These are phyloP conservation scores for Leptinotarsa haldemani DNA, from an alignment of 2,888 invertebrate species.

Conservation along the genomic window DNA sequence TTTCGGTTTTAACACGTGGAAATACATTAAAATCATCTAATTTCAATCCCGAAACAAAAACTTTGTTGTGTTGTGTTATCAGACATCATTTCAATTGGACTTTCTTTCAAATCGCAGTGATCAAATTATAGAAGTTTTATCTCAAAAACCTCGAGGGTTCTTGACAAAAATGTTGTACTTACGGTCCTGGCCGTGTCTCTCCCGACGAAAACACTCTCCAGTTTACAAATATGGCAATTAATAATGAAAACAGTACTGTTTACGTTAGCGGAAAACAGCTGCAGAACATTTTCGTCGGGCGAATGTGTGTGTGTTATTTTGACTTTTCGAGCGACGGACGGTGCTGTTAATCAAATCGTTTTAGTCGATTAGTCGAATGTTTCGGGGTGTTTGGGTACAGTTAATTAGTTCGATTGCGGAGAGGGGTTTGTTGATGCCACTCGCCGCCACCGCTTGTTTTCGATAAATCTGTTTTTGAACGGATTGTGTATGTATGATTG, in stretches of 20 bases:
- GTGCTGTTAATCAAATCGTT: slow-evolving; percentile 39
- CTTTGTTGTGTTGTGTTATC: no score
- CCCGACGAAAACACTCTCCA: slow-evolving; percentile 33
- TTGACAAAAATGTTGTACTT: not conserved
- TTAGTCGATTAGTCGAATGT: slow-evolving; percentile 30
- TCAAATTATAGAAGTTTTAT: no score
- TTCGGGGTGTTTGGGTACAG: slow-evolving; percentile 32
- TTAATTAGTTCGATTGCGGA: slow-evolving; percentile 31
- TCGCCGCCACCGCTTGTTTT: slow-evolving; percentile 10
- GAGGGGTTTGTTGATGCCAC: slow-evolving; percentile 15
- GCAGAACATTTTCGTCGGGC: slow-evolving; percentile 33
- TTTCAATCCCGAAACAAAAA: no score
- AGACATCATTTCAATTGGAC: no score
- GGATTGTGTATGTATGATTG: not conserved
- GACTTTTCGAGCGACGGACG: slow-evolving; percentile 32
- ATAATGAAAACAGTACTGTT: slow-evolving; percentile 44
- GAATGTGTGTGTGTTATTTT: slow-evolving; percentile 34
- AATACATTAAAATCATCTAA: no score
- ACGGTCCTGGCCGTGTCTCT: not conserved
- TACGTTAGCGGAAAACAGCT: slow-evolving; percentile 38
- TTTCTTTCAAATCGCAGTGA: no score
- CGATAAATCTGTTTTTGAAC: slow-evolving; percentile 13
- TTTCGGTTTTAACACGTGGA: no score
- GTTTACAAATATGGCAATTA: slow-evolving; percentile 45
- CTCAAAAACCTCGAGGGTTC: not conserved